Conservation (phyloP, 2,113 vertebrate species). For the Sitta europaea region DNA sequence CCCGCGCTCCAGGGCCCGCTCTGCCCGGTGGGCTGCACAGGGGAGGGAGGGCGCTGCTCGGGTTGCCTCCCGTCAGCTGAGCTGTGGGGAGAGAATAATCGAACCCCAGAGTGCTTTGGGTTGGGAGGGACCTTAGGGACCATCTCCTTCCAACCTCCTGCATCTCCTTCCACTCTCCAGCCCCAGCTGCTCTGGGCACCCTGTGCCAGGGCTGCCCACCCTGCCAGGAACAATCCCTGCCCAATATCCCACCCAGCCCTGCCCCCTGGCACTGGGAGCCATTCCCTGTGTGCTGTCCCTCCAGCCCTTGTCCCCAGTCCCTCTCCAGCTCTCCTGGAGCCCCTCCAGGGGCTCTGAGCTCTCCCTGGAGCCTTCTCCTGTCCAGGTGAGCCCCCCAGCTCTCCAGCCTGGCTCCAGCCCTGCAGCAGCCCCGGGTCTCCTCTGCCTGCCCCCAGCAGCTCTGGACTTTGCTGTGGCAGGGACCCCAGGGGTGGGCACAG, state of each 20-base stretch:
- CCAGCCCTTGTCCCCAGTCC: background rate
- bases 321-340: background rate
- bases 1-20: accelerated
- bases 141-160: background rate
- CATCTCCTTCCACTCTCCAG: background rate
- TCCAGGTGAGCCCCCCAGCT: background rate
- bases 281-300: background rate
- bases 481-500: too few species aligned
- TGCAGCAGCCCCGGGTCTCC: too few species aligned
- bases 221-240: background rate
- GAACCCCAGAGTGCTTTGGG: background rate
- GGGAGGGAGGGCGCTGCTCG: accelerated
- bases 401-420: background rate
- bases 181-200: background rate
- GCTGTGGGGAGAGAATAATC: background rate
- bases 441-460: too few species aligned
- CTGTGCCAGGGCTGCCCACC: background rate
- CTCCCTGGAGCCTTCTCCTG: background rate
- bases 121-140: background rate
- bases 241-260: background rate
- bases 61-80: background rate
- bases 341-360: background rate
- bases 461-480: background rate
- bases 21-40: too few species aligned
- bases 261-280: background rate